These are phyloP conservation scores for Standfussiana lucernea DNA, from an alignment of 2,888 invertebrate species.

Conservation along the genomic window DNA sequence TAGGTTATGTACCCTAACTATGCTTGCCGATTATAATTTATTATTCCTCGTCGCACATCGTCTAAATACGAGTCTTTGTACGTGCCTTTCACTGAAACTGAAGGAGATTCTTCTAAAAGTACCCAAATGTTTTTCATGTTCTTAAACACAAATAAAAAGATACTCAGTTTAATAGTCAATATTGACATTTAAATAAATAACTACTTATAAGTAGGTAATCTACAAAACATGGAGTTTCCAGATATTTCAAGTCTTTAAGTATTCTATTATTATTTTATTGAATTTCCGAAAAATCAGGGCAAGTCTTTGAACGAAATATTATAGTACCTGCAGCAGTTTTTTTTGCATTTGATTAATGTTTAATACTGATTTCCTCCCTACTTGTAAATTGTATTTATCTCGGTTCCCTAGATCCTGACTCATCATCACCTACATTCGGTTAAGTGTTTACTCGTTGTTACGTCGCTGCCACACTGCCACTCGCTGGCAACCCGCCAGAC, in stretches of 20 bases:
- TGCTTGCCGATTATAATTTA: background rate
- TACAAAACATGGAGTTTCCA: background rate
- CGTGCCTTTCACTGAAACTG: background rate
- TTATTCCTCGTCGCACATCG: background rate
- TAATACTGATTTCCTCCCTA: background rate
- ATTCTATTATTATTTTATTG: no score
- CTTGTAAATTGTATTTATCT: conserved; percentile 10
- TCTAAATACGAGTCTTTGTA: background rate
- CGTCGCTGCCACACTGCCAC: conserved; percentile 35
- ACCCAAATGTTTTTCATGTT: background rate
- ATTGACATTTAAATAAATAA: background rate
- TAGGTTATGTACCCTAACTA: background rate
- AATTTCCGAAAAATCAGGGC: background rate
- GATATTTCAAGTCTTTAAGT: background rate
- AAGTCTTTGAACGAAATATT: background rate
- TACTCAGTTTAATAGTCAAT: background rate
- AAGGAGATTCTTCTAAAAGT: background rate
- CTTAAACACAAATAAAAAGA: background rate
- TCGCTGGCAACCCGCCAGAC: conserved; percentile 61
- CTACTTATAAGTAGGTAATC: no score
- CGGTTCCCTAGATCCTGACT: conserved; percentile 38
- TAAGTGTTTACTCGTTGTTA: conserved; percentile 55
- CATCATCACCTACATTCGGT: conserved; percentile 42
- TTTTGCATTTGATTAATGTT: background rate
- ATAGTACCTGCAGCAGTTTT: background rate